These are phyloP conservation scores for Euplexia lucipara DNA, from an alignment of 2,888 invertebrate species.

Conservation along the genomic window DNA sequence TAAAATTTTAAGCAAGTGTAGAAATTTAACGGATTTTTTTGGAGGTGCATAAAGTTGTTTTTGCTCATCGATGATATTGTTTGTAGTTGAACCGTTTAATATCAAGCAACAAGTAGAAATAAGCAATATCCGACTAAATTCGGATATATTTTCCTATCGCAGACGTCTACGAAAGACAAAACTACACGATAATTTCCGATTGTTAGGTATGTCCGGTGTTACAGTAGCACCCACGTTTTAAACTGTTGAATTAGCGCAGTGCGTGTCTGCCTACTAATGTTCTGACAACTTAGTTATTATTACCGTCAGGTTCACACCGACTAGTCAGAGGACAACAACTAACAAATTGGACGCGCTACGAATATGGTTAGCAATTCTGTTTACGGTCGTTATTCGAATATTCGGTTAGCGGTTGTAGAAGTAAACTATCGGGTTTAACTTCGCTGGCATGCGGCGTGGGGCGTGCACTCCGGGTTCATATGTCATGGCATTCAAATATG, in stretches of 20 bases:
- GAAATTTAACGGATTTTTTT: too few relatives aligned
- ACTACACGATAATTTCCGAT: background rate
- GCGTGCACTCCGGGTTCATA: constrained; percentile 35
- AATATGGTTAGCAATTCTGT: constrained; percentile 53
- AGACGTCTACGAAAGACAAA: too few relatives aligned
- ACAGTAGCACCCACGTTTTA: constrained; percentile 18
- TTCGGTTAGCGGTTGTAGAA: constrained; percentile 30
- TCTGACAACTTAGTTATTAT: constrained; percentile 43
- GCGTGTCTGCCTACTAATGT: constrained; percentile 36
- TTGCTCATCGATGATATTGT: background rate
- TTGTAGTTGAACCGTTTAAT: too few relatives aligned
- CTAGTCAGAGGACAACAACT: constrained; percentile 39
- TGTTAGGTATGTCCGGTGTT: constrained; percentile 18
- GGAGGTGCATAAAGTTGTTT: too few relatives aligned
- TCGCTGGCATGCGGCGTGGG: constrained; percentile 6
- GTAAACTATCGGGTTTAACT: constrained; percentile 24
- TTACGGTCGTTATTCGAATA: constrained; percentile 38
- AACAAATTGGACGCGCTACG: constrained; percentile 48
- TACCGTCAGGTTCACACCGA: constrained; percentile 25
- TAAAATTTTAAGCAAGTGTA: too few relatives aligned
- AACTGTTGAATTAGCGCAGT: constrained; percentile 30
- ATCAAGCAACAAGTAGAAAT: too few relatives aligned
- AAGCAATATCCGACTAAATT: too few relatives aligned
- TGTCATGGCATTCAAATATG: constrained; percentile 46
- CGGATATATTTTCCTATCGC: too few relatives aligned